Evolutionary conservation across 2,888 invertebrate genomes (phyloP).

Genomic region (Chymomyza fuscimana): DNA sequence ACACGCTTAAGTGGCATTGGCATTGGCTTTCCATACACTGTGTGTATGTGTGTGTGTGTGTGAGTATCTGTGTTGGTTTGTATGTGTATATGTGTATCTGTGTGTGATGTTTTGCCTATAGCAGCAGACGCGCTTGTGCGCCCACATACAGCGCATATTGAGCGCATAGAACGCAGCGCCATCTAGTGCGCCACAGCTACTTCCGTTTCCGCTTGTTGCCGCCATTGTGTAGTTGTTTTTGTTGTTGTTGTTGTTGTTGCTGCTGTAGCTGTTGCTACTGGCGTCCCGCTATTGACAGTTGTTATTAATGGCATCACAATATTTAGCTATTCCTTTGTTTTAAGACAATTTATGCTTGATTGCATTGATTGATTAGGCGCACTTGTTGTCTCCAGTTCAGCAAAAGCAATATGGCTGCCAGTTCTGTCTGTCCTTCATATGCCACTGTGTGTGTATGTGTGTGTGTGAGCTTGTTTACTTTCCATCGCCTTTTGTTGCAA

Average conservation of each 20-base stretch:
- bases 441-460: background rate
- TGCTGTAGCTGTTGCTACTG: conserved; percentile 22
- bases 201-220: conserved; percentile 34
- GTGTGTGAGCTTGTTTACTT: background rate
- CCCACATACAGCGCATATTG: background rate
- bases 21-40: conserved; percentile 40
- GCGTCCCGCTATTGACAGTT: conserved; percentile 54
- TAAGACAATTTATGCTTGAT: conserved; percentile 73
- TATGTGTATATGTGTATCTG: background rate
- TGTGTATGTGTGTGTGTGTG: conserved; percentile 7
- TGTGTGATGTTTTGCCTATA: background rate
- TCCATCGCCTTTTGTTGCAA: background rate
- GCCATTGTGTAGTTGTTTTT: conserved; percentile 27
- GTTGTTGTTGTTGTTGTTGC: conserved; percentile 18
- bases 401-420: conserved; percentile 12
- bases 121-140: conserved; percentile 5
- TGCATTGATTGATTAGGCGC: conserved; percentile 74
- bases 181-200: conserved; percentile 40
- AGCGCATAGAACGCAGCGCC: background rate
- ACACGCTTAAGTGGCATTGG: conserved; percentile 67
- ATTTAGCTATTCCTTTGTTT: conserved; percentile 67
- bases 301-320: conserved; percentile 70
- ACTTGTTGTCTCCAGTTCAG: conserved; percentile 49
- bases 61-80: background rate
- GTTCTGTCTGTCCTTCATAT: background rate